These are phyloP conservation scores for Orestias chungarensis DNA, from an alignment of 2,797 vertebrate species.

Conservation along the genomic window DNA sequence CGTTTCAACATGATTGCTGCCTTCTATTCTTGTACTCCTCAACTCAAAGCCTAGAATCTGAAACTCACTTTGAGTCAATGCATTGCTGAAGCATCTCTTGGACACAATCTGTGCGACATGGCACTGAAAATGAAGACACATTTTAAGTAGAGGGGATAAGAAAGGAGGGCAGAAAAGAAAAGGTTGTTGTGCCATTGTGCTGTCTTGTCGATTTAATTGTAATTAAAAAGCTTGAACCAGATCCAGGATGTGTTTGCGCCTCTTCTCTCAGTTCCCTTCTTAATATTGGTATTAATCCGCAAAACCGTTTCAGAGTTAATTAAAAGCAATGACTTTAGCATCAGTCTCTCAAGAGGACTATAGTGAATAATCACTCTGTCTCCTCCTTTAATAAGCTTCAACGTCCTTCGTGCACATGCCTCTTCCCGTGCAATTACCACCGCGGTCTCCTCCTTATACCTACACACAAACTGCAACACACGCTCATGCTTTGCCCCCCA, in stretches of 20 bases:
- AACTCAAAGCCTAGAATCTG: constrained; percentile 10
- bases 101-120: constrained; percentile 32
- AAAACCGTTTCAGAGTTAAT: constrained; percentile 85
- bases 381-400: constrained; percentile 82
- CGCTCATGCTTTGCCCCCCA: neutral
- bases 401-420: constrained; percentile 75
- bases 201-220: constrained; percentile 74
- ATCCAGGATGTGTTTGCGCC: constrained; percentile 79
- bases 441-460: constrained; percentile 54
- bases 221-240: constrained; percentile 81
- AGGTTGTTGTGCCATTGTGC: constrained; percentile 64
- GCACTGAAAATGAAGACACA: constrained; percentile 41
- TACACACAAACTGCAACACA: constrained; percentile 26
- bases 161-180: constrained; percentile 34
- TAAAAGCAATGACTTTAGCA: constrained; percentile 82
- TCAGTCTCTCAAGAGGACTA: constrained; percentile 78
- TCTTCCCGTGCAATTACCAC: constrained; percentile 76
- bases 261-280: constrained; percentile 74
- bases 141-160: constrained; percentile 19
- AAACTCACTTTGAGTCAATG: constrained; percentile 38
- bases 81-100: constrained; percentile 30
- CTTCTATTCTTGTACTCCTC: constrained; percentile 17
- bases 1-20: constrained; percentile 41
- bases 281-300: constrained; percentile 86
- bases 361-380: constrained; percentile 83